Evolutionary conservation across 2,797 vertebrate genomes (phyloP).

Genomic region (Anniella stebbinsi): DNA sequence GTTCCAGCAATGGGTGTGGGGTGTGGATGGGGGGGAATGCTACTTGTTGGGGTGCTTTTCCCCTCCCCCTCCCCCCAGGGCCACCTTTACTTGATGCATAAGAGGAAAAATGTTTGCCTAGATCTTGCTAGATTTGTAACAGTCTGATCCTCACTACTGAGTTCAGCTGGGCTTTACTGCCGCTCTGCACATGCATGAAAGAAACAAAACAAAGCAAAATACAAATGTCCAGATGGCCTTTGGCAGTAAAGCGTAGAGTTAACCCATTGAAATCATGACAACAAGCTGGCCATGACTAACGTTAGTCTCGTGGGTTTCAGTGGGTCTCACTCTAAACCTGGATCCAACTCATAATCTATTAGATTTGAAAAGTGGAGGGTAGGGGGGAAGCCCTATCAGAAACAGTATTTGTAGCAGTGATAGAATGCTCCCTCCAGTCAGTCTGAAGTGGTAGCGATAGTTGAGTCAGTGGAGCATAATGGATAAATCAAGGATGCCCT

Average conservation of each 20-base stretch:
- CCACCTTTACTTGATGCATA: background rate
- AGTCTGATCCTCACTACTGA: background rate
- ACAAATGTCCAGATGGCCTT: background rate
- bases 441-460: background rate
- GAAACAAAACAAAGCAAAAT: background rate
- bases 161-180: background rate
- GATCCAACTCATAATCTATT: background rate
- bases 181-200: background rate
- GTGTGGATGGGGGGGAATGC: no score
- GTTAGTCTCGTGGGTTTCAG: no score
- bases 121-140: background rate
- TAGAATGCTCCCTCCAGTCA: background rate
- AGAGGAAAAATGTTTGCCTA: background rate
- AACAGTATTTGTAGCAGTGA: background rate
- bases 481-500: no score
- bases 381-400: background rate
- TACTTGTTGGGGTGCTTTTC: no score
- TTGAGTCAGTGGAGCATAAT: background rate
- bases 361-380: background rate
- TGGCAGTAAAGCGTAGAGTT: background rate
- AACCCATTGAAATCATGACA: no score
- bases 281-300: no score
- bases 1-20: no score
- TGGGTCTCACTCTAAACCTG: no score
- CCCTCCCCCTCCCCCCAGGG: background rate